Percentiles rank a stretch among this genome's conserved stretches.
These are phyloP conservation scores for Aldrovandia affinis DNA, from an alignment of 2,797 vertebrate species.

Conservation along the genomic window DNA sequence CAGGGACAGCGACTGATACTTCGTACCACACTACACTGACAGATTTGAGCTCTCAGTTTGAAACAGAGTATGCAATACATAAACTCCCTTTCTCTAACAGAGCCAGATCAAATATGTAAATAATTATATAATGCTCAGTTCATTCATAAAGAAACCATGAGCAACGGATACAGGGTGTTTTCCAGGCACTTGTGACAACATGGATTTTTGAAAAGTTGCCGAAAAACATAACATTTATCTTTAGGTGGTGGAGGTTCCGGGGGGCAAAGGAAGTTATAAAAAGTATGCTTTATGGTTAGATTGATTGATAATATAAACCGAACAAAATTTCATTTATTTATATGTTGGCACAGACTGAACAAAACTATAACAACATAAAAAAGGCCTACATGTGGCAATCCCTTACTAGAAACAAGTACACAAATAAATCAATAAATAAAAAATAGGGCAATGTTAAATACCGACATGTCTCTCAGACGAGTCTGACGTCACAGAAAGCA, in stretches of 20 bases:
- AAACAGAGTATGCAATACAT: too few relatives aligned
- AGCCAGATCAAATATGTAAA: not conserved
- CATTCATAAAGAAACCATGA: not conserved
- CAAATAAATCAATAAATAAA: not conserved
- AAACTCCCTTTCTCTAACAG: not conserved
- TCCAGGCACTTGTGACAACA: not conserved
- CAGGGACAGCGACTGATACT: not conserved
- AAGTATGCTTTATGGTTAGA: not conserved
- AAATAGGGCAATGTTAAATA: slow-evolving; percentile 4
- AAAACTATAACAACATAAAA: not conserved
- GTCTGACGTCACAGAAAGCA: slow-evolving; percentile 45
- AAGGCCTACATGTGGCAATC: not conserved
- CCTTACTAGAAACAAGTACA: not conserved
- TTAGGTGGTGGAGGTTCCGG: not conserved
- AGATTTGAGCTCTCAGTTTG: not conserved
- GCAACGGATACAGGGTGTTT: not conserved
- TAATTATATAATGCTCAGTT: not conserved
- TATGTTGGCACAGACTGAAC: too few relatives aligned
- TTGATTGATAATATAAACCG: too few relatives aligned
- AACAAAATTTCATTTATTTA: not conserved
- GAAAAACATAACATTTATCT: not conserved
- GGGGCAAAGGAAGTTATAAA: not conserved
- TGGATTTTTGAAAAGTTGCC: not conserved
- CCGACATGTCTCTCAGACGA: slow-evolving; percentile 39
- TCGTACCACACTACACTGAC: not conserved